These are phyloP conservation scores for Atherix ibis DNA, from an alignment of 2,888 invertebrate genomes.

Conservation along the genomic window DNA sequence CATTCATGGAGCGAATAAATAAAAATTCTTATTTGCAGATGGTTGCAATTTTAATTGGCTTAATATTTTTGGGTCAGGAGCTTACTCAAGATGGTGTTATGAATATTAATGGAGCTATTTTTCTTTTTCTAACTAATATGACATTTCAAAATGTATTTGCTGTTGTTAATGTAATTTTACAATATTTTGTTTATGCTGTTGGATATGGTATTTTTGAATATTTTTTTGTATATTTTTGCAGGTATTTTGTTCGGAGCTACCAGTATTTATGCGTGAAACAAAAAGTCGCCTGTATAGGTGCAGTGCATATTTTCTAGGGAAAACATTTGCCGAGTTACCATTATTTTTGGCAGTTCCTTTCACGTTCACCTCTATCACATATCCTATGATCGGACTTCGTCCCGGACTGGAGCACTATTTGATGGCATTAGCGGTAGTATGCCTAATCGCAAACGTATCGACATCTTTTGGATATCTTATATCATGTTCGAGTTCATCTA, in stretches of 20 bases:
- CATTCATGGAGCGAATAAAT: background rate
- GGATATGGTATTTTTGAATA: background rate
- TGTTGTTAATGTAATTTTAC: slow-evolving; percentile 59
- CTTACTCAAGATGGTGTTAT: slow-evolving; percentile 76
- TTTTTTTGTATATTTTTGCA: slow-evolving; percentile 22
- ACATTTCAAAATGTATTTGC: slow-evolving; percentile 92
- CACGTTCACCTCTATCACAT: slow-evolving; percentile 65
- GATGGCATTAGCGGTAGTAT: slow-evolving; percentile 53
- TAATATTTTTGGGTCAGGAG: slow-evolving; percentile 72
- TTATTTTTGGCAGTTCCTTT: slow-evolving; percentile 70
- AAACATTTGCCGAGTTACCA: slow-evolving; percentile 79
- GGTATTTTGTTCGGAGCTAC: slow-evolving; percentile 82
- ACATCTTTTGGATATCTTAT: slow-evolving; percentile 85
- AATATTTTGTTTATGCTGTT: slow-evolving; percentile 2
- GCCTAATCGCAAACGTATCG: slow-evolving; percentile 75
- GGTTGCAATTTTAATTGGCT: slow-evolving; percentile 71
- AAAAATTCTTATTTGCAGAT: slow-evolving; percentile 41
- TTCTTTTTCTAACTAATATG: slow-evolving; percentile 80
- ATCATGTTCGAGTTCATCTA: slow-evolving; percentile 68
- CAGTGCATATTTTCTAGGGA: slow-evolving; percentile 80
- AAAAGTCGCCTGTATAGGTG: slow-evolving; percentile 81
- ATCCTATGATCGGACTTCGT: slow-evolving; percentile 79
- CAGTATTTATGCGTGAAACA: slow-evolving; percentile 78
- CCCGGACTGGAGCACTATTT: slow-evolving; percentile 52
- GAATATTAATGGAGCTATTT: slow-evolving; percentile 87